Conservation (phyloP, 2,113 vertebrate species). For the Mobula hypostoma region DNA sequence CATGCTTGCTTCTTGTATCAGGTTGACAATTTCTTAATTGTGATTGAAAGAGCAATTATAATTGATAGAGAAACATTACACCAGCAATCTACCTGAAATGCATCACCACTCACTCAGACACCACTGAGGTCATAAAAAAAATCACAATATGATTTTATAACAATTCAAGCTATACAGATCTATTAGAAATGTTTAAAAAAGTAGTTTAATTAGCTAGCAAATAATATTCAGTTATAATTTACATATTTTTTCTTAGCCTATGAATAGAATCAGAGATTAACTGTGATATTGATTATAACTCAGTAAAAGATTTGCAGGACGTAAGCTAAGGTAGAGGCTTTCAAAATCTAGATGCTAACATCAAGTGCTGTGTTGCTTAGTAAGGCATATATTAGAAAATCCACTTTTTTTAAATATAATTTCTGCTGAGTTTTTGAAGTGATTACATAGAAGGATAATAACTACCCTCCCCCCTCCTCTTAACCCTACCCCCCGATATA, state of each 20-base stretch:
- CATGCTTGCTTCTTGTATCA: background rate
- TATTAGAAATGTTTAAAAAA: slow-evolving; percentile 6
- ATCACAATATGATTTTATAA: background rate
- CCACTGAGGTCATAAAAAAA: slow-evolving; percentile 12
- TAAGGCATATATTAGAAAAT: background rate
- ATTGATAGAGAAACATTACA: background rate
- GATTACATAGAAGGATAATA: too few species aligned
- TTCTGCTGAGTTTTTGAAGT: too few species aligned
- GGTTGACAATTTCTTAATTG: background rate
- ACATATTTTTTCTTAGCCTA: background rate
- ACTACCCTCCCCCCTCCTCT: too few species aligned
- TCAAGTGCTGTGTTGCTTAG: background rate
- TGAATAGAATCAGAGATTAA: background rate
- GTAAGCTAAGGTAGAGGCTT: background rate
- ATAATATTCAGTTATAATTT: background rate
- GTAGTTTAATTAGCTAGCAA: background rate
- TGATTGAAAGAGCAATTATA: background rate
- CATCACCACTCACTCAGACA: background rate
- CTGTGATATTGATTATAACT: background rate
- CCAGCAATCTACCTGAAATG: background rate
- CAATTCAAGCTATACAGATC: background rate
- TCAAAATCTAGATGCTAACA: background rate
- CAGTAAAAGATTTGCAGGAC: background rate
- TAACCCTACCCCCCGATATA: too few species aligned
- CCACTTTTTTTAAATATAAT: too few species aligned